phyloP scores from a whole-genome alignment of 2,888 invertebrate species.

The Eupithecia dodoneata region DNA sequence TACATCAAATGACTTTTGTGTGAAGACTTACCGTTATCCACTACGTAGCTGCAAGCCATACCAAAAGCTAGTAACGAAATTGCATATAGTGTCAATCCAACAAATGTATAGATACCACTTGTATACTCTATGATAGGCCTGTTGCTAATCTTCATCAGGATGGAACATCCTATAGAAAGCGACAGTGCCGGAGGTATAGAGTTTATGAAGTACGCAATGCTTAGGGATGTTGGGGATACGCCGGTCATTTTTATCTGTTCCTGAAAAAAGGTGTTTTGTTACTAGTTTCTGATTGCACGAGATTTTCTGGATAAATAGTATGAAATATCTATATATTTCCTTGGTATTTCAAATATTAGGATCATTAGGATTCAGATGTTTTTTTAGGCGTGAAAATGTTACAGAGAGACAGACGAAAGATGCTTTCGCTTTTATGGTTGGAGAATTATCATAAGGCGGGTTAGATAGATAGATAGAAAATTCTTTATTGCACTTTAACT shows the following conservation, averaged over 20 bases:
- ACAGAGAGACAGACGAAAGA: too few species aligned
- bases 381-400: too few species aligned
- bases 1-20: too few species aligned
- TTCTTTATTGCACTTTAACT: too few species aligned
- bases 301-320: too few species aligned
- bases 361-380: too few species aligned
- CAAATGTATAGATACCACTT: neutral
- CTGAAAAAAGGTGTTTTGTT: neutral
- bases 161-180: neutral
- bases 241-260: neutral
- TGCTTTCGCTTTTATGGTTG: too few species aligned
- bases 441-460: too few species aligned
- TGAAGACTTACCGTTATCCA: neutral
- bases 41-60: slow-evolving; percentile 12
- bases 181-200: neutral
- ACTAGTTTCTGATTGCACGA: too few species aligned
- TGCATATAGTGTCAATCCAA: neutral
- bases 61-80: slow-evolving; percentile 13
- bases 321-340: too few species aligned
- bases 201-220: neutral
- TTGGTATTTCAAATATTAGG: too few species aligned
- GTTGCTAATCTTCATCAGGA: neutral
- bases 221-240: neutral
- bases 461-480: too few species aligned
- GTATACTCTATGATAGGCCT: neutral